These are phyloP conservation scores for Panagrolaimus sp. DNA, from an alignment of 1,140 invertebrate species.

Conservation along the genomic window DNA sequence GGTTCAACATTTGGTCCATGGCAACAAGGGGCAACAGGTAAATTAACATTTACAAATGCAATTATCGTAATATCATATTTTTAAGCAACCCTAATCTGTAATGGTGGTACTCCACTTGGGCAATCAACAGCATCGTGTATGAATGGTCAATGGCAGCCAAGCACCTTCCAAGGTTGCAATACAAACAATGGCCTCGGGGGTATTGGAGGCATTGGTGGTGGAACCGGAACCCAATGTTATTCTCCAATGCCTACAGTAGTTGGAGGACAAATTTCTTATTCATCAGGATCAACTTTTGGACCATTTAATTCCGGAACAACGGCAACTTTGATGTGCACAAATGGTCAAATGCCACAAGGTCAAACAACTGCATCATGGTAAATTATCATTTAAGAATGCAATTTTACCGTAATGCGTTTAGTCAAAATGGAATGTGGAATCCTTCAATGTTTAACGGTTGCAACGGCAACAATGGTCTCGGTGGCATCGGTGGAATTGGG, in stretches of 20 bases:
- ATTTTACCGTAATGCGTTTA: too few species aligned
- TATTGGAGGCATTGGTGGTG: neutral
- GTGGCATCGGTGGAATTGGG: neutral
- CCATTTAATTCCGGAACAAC: neutral
- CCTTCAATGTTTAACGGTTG: neutral
- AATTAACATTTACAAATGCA: too few species aligned
- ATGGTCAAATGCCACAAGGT: neutral
- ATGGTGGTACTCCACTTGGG: neutral
- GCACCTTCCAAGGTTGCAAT: neutral
- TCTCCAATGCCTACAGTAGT: neutral
- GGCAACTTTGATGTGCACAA: neutral
- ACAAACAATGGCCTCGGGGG: neutral
- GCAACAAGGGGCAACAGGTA: neutral
- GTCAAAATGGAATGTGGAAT: slow-evolving; percentile 3
- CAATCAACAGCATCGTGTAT: neutral
- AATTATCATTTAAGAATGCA: neutral
- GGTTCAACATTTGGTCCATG: neutral
- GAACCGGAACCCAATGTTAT: neutral
- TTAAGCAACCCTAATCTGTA: neutral
- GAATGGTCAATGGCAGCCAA: neutral
- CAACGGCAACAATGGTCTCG: neutral
- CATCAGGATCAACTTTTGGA: neutral
- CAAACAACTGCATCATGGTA: neutral
- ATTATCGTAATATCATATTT: too few species aligned
- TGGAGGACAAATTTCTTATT: neutral